Base-by-base conservation (phyloP, 2,113 vertebrate species). In the Centropus unirufus region DNA sequence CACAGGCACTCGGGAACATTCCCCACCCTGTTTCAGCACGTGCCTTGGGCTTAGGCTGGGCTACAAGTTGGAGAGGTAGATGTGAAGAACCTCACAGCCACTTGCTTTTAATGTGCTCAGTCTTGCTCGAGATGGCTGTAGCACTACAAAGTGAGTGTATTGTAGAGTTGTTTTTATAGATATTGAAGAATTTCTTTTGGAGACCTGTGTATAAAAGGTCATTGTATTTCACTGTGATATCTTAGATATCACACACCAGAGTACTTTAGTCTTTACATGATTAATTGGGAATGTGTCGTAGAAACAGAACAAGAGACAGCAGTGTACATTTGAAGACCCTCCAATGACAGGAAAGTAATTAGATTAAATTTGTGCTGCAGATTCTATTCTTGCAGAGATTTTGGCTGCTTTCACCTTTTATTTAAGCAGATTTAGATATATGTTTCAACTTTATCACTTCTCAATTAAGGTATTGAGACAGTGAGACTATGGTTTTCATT, bases 381-480 rank as follows among this genome's bases (percentile, higher is more conserved):
- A 59, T 75, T 66, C 79, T 42, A 2, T n/a, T 68, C 12, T 46
- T 81, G 69, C 6, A 23, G 72, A 76, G 18, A 29, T 21, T 69
- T 59, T 44, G 59, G 12, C 62, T 82, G n/a, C 47, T 84, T 83
- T 64, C 62, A 42, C 32, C n/a, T 83, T 92, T 83, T 77, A 55
- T 87, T 84, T 91, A 89, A 79, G 75, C 69, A 77, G 73, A 49
- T 77, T 42, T 73, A 90, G 63, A 47, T 52, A 32, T 70, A 61
- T 58, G n/a, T 87, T 82, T 81, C 54, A 59, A 59, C 34, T 70
- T 54, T 32, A 24, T 46, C 55, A 18, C 54, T 58, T 83, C 59
- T 89, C n/a, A 42, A 2, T 55, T 42, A 73, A 83, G 39, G 59
- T 68, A 61, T 76, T 73, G n/a, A 80, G 92, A 81, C 36, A 69